Evolutionary conservation across 2,888 invertebrate species (phyloP).

Genomic region (Anodontia alba): DNA sequence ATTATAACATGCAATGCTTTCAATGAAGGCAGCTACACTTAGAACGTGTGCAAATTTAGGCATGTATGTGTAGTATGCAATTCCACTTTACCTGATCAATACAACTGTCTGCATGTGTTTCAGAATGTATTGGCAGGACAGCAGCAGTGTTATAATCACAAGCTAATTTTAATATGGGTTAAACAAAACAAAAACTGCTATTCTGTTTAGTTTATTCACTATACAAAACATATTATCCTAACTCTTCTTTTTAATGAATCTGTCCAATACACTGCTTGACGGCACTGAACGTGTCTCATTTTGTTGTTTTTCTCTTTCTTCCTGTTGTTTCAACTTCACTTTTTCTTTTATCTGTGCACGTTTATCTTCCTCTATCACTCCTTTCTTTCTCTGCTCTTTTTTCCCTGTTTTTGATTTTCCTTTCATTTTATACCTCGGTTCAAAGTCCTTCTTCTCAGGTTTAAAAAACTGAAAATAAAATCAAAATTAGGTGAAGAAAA

Average conservation of each 20-base stretch:
- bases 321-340: constrained; percentile 61
- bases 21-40: too few species aligned
- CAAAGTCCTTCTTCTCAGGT: constrained; percentile 91
- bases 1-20: too few species aligned
- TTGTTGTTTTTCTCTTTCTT: constrained; percentile 42
- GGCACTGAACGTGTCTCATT: constrained; percentile 42
- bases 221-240: neutral
- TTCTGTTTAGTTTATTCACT: too few species aligned
- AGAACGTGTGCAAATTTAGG: too few species aligned
- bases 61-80: too few species aligned
- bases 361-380: constrained; percentile 71
- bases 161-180: too few species aligned
- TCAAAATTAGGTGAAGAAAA: too few species aligned
- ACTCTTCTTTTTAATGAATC: constrained; percentile 66
- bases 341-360: constrained; percentile 58
- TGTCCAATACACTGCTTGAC: constrained; percentile 67
- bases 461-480: constrained; percentile 89
- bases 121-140: too few species aligned
- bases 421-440: constrained; percentile 91
- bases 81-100: too few species aligned
- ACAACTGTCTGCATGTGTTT: too few species aligned
- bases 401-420: constrained; percentile 79
- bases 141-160: too few species aligned
- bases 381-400: constrained; percentile 78
- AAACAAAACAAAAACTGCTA: too few species aligned